A percentile compares a stretch with the other conserved stretches of the same genome.
phyloP scores from a whole-genome alignment of 1,140 invertebrate genomes.

The Calephelis virginiensis region DNA sequence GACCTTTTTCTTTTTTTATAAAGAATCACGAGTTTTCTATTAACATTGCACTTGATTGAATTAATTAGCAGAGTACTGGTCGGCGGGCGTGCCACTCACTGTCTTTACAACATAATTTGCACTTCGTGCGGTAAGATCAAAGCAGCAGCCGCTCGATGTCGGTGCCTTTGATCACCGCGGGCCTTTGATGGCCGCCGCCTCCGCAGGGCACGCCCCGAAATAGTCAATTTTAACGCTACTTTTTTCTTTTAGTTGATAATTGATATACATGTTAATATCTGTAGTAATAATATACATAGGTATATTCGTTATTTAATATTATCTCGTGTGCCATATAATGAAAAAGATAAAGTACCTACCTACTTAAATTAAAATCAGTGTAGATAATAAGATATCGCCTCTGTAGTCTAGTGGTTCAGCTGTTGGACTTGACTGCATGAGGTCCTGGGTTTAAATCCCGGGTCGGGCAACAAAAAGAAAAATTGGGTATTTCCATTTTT shows the following conservation, averaged over 20 bases:
- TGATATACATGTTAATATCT: constrained; percentile 21
- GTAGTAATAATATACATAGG: neutral
- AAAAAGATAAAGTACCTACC: no score
- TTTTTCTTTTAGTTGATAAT: constrained; percentile 43
- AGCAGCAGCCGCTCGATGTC: constrained; percentile 59
- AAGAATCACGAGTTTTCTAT: constrained; percentile 4
- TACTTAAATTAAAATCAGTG: no score
- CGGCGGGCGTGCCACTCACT: constrained; percentile 67
- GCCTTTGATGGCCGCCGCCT: constrained; percentile 73
- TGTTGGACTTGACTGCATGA: no score
- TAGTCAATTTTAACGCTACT: constrained; percentile 68
- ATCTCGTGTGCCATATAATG: neutral
- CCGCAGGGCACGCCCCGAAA: constrained; percentile 67
- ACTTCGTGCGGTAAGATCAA: constrained; percentile 73
- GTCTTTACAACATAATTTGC: constrained; percentile 79
- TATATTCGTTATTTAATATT: neutral
- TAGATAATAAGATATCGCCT: no score
- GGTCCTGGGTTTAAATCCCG: no score
- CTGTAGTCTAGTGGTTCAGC: no score
- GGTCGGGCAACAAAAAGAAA: no score
- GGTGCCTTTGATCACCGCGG: constrained; percentile 69
- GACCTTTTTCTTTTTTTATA: neutral
- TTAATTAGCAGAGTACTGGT: constrained; percentile 65
- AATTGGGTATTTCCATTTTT: no score
- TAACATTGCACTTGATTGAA: constrained; percentile 46